Percentiles rank a stretch among this genome's conserved stretches.
Evolutionary conservation across 1,140 invertebrate genomes (phyloP).

Genomic region (Philotrypesis tridentata): DNA sequence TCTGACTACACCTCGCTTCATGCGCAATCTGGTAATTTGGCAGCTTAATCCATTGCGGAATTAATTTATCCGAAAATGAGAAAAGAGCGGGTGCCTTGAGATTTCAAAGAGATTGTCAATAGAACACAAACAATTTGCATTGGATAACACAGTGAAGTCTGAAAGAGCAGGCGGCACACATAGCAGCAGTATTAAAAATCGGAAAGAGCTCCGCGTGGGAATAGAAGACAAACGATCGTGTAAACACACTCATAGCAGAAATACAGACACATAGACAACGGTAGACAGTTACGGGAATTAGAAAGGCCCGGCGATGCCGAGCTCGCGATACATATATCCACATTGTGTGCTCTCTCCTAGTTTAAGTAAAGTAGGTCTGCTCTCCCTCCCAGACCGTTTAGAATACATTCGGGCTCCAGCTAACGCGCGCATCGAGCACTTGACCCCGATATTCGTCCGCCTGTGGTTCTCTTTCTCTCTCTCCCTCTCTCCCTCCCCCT

Average conservation of each 20-base stretch:
- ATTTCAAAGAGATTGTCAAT: too few relatives aligned
- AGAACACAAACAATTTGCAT: too few relatives aligned
- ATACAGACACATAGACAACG: not conserved
- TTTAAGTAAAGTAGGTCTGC: constrained; percentile 63
- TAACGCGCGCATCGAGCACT: constrained; percentile 50
- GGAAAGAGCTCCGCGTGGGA: not conserved
- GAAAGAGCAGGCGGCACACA: not conserved
- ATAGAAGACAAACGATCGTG: constrained; percentile 12
- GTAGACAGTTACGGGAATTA: constrained; percentile 59
- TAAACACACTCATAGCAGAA: not conserved
- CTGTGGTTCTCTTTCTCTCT: not conserved
- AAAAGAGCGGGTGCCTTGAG: too few relatives aligned
- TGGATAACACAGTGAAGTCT: too few relatives aligned
- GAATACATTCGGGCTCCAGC: constrained; percentile 13
- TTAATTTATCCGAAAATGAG: too few relatives aligned
- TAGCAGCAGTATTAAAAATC: not conserved
- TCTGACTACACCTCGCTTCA: not conserved
- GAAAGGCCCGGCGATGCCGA: constrained; percentile 56
- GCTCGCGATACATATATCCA: constrained; percentile 46
- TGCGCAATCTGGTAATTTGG: too few relatives aligned
- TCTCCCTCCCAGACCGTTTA: constrained; percentile 54
- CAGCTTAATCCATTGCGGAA: too few relatives aligned
- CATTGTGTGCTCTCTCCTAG: constrained; percentile 55
- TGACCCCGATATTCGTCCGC: constrained; percentile 60
- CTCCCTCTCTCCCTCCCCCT: constrained; percentile 21